phyloP scores from a whole-genome alignment of 2,888 invertebrate species.

The Drosophila austrosaltans region DNA sequence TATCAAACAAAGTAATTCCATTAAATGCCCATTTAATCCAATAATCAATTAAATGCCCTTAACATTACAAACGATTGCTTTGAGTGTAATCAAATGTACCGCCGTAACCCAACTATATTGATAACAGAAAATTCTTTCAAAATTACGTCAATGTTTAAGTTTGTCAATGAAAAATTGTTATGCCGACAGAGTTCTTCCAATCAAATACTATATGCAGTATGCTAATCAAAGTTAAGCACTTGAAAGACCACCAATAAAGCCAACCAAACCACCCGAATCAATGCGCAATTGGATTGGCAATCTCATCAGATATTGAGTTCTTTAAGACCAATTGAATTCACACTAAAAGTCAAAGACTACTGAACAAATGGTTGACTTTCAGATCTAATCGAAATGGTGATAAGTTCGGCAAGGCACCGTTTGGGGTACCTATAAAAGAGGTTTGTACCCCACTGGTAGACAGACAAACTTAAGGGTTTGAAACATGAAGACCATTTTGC shows the following conservation, averaged over 20 bases:
- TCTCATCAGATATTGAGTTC: constrained; percentile 41
- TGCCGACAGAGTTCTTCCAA: not conserved
- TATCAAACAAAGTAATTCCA: constrained; percentile 33
- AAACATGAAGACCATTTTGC: constrained; percentile 26
- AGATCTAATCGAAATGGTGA: constrained; percentile 6
- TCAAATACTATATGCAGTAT: constrained; percentile 34
- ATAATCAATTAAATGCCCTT: constrained; percentile 40
- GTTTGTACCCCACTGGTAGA: not conserved
- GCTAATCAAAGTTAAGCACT: constrained; percentile 45
- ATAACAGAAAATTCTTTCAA: not conserved
- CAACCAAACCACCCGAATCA: constrained; percentile 32
- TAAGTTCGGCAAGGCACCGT: constrained; percentile 4
- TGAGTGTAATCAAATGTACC: constrained; percentile 19
- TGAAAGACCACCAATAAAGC: constrained; percentile 24
- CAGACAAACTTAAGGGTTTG: constrained; percentile 31
- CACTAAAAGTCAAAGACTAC: not conserved
- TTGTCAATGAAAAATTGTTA: not conserved
- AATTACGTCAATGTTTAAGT: not conserved
- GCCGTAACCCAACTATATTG: not conserved
- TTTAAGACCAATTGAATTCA: constrained; percentile 42
- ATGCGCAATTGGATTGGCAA: constrained; percentile 28
- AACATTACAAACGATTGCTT: constrained; percentile 47
- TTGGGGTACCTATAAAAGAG: constrained; percentile 49
- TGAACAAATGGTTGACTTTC: not conserved
- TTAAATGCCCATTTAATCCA: constrained; percentile 43